phyloP scores from a whole-genome alignment of 2,888 invertebrate genomes.

The Sepiola atlantica region DNA sequence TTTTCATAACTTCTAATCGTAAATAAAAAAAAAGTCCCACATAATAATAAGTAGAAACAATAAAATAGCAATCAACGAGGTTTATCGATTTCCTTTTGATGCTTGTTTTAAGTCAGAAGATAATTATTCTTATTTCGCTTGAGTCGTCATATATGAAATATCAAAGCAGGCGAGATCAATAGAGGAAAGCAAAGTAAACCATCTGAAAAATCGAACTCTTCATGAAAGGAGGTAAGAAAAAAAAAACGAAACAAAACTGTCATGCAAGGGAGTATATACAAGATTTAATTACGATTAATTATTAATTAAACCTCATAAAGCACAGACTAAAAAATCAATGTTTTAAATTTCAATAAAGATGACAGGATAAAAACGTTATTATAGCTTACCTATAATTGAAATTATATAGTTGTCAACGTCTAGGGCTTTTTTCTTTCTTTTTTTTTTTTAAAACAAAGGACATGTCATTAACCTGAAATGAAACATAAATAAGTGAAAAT shows the following conservation, averaged over 20 bases:
- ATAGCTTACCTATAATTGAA: too few species aligned
- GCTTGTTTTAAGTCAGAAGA: background rate
- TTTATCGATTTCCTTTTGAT: background rate
- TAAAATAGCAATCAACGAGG: background rate
- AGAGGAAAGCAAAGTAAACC: background rate
- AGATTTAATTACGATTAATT: constrained; percentile 8
- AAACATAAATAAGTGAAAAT: too few species aligned
- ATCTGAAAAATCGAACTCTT: too few species aligned
- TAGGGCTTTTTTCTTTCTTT: too few species aligned
- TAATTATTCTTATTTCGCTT: background rate
- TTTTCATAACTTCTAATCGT: background rate
- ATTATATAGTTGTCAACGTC: too few species aligned
- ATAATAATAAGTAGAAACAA: background rate
- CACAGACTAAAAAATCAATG: background rate
- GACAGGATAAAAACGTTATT: background rate
- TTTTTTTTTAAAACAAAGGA: too few species aligned
- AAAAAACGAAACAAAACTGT: background rate
- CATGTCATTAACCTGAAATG: too few species aligned
- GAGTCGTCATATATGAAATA: background rate
- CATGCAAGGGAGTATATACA: background rate
- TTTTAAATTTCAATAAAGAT: background rate
- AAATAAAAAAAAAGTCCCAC: too few species aligned
- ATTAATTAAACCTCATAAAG: constrained; percentile 32
- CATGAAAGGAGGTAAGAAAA: background rate
- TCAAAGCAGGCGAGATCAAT: background rate